Evolutionary conservation across 2,797 vertebrate genomes (phyloP), one percentile per base, ranked within the genome.

Genomic region (Bradypodion ventrale): DNA sequence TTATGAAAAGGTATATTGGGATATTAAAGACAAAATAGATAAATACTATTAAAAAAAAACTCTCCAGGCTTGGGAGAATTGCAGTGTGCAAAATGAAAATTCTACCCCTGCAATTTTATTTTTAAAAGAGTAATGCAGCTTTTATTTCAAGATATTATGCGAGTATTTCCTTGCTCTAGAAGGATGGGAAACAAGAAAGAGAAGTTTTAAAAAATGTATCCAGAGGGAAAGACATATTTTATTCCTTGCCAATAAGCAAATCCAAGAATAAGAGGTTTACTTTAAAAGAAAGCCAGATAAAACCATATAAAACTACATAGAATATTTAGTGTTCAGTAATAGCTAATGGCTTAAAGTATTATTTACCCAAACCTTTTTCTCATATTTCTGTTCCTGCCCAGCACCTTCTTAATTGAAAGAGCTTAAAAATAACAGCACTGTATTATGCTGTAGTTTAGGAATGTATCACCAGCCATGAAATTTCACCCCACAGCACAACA

Each of bases 401-500:
- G 84, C 69, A 49, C 70, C 84, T 74, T 80, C 21, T 90, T 92
- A 35, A 83, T 52, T 88, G 72, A 89, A 91, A 83, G 85, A 83
- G 73, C 91, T 92, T 93, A 84, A 21, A 77, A 83, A 32, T 86
- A 87, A 87, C 69, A 68, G 23, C n/a, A n/a, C n/a, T n/a, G n/a
- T 81, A 78, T 73, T 91, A 60, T 75, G 0, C 32, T 82, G 73
- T 87, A 85, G 75, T 81, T 59, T 70, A 82, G 70, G 85, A 91
- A 87, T 87, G 81, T 90, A 78, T 89, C 85, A 77, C 76, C 65
- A 12, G 68, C 70, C 87, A 37, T 89, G 87, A 79, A 77, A 35
- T 83, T 88, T 83, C 56, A 69, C 89, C 69, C 59, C 46, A 59
- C 87, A 78, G 23, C 56, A 62, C 4, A 63, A 66, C 62, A 9